Conservation (phyloP, 2,888 invertebrate species). For the Baronia brevicornis region DNA sequence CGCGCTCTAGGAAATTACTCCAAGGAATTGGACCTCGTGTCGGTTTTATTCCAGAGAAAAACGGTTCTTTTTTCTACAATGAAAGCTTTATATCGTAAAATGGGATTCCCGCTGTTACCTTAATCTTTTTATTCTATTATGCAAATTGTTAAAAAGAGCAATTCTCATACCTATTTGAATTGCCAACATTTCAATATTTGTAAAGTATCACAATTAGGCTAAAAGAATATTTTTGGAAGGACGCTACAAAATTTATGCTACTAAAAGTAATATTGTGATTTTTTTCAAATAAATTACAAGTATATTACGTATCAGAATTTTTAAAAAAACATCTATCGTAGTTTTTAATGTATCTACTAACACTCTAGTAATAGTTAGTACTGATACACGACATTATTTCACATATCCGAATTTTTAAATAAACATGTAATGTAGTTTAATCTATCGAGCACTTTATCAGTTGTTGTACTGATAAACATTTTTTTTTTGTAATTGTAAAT, state of each 20-base stretch:
- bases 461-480: too few species aligned
- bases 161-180: slow-evolving; percentile 19
- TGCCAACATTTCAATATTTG: slow-evolving; percentile 10
- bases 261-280: too few species aligned
- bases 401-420: too few species aligned
- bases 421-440: too few species aligned
- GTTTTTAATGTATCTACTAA: too few species aligned
- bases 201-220: slow-evolving; percentile 2
- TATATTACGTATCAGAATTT: too few species aligned
- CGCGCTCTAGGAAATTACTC: slow-evolving; percentile 71
- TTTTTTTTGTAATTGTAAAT: too few species aligned
- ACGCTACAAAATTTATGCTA: slow-evolving; percentile 6
- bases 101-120: slow-evolving; percentile 55
- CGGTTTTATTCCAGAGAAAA: slow-evolving; percentile 53
- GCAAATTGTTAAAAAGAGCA: slow-evolving; percentile 32
- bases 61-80: slow-evolving; percentile 51
- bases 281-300: too few species aligned
- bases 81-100: slow-evolving; percentile 57
- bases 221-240: slow-evolving; percentile 11
- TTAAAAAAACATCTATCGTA: too few species aligned
- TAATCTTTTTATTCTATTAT: slow-evolving; percentile 51
- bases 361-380: too few species aligned
- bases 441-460: too few species aligned
- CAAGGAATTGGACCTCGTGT: slow-evolving; percentile 63
- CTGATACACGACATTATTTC: too few species aligned